Percentiles rank a stretch among this genome's conserved stretches.
phyloP scores from a whole-genome alignment of 2,888 invertebrate genomes.

The Zygothrica quintamaculata region DNA sequence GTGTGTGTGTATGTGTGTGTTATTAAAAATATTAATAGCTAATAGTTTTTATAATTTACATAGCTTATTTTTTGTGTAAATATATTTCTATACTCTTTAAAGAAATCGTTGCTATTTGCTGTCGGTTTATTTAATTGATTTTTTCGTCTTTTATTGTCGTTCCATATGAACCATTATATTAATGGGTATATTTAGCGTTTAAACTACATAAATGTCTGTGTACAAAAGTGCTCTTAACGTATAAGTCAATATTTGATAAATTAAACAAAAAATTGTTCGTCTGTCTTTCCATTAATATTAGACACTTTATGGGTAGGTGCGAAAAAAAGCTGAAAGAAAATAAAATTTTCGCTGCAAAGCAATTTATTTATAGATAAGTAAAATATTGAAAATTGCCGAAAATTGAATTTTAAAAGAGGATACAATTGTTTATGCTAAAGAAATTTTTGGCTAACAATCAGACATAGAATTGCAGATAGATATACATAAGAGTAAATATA shows the following conservation, averaged over 20 bases:
- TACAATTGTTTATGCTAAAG: conserved; percentile 64
- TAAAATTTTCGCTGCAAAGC: conserved; percentile 37
- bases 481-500: conserved; percentile 37
- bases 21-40: conserved; percentile 29
- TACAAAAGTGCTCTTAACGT: conserved; percentile 50
- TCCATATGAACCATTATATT: not conserved
- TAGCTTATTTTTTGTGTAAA: conserved; percentile 71
- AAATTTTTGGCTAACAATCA: conserved; percentile 29
- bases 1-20: not conserved
- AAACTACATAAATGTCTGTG: conserved; percentile 49
- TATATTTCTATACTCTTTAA: conserved; percentile 46
- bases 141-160: conserved; percentile 36
- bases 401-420: conserved; percentile 50
- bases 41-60: conserved; percentile 59
- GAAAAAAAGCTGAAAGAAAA: conserved; percentile 73
- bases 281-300: conserved; percentile 59
- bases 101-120: conserved; percentile 28
- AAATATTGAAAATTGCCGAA: conserved; percentile 52
- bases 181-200: conserved; percentile 18
- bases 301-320: conserved; percentile 72
- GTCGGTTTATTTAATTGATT: conserved; percentile 56
- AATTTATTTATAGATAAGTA: conserved; percentile 44
- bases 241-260: conserved; percentile 66
- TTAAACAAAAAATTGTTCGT: conserved; percentile 24
- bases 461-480: conserved; percentile 25